Evolutionary conservation across 2,888 invertebrate genomes (phyloP).

Genomic region (Torymus auratus): DNA sequence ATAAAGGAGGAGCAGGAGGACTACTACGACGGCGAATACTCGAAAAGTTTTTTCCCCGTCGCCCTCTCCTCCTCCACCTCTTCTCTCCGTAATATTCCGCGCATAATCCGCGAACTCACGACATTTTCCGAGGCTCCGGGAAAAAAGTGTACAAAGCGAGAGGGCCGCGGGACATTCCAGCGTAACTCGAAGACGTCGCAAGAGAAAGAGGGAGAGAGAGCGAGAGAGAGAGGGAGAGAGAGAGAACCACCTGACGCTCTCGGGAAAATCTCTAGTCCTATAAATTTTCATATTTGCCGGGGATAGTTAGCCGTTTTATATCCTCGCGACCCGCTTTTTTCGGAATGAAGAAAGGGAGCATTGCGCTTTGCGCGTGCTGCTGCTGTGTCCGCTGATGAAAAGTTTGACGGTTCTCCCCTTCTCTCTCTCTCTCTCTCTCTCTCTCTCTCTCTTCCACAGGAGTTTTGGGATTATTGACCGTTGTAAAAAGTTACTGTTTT

Average conservation of each 20-base stretch:
- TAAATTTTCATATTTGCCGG: slow-evolving; percentile 33
- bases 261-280: slow-evolving; percentile 52
- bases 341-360: too few species aligned
- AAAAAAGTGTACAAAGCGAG: slow-evolving; percentile 8
- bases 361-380: too few species aligned
- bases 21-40: slow-evolving; percentile 29
- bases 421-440: too few species aligned
- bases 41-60: slow-evolving; percentile 52
- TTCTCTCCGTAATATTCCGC: slow-evolving; percentile 41
- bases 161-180: too few species aligned
- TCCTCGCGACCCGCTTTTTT: not conserved
- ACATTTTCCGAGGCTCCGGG: slow-evolving; percentile 43
- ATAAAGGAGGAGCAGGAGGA: slow-evolving; percentile 5
- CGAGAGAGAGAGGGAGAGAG: slow-evolving; percentile 16
- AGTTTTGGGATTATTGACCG: not conserved
- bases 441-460: too few species aligned
- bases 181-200: not conserved
- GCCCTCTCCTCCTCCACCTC: not conserved
- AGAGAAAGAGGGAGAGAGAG: slow-evolving; percentile 21
- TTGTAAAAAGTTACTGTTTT: not conserved
- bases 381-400: too few species aligned
- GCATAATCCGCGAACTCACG: slow-evolving; percentile 56
- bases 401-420: too few species aligned
- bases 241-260: slow-evolving; percentile 56
- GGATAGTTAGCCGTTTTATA: not conserved